These are phyloP conservation scores for Cinclus cinclus DNA, from an alignment of 2,113 vertebrate genomes.

Conservation along the genomic window DNA sequence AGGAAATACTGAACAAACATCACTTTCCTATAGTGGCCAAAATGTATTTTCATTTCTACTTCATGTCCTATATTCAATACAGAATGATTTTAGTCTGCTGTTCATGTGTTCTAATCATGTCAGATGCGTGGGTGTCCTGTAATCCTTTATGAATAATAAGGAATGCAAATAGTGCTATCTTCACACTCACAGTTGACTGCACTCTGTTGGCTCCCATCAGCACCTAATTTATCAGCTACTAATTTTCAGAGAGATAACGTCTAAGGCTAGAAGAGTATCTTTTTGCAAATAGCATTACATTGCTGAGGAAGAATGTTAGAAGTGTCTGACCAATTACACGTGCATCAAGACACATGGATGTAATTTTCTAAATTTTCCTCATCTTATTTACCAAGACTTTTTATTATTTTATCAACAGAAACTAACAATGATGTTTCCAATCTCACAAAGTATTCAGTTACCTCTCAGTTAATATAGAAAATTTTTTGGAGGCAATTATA, in stretches of 20 bases:
- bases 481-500: neutral
- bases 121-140: slow-evolving; percentile 50
- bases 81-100: slow-evolving; percentile 56
- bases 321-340: slow-evolving; percentile 14
- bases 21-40: slow-evolving; percentile 30
- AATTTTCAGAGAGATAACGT: slow-evolving; percentile 56
- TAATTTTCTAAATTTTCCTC: slow-evolving; percentile 46
- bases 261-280: slow-evolving; percentile 30
- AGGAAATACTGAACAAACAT: slow-evolving; percentile 50
- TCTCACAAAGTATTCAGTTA: neutral
- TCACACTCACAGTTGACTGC: slow-evolving; percentile 62
- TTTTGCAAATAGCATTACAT: slow-evolving; percentile 38
- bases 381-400: slow-evolving; percentile 25
- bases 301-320: slow-evolving; percentile 4
- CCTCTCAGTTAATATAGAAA: neutral
- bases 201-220: slow-evolving; percentile 59
- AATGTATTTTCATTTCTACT: slow-evolving; percentile 51
- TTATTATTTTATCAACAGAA: slow-evolving; percentile 29
- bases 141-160: slow-evolving; percentile 65
- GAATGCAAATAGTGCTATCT: slow-evolving; percentile 63
- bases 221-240: slow-evolving; percentile 69
- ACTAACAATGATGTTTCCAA: neutral
- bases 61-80: slow-evolving; percentile 44
- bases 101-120: slow-evolving; percentile 59
- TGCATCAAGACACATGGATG: neutral